A percentile compares a stretch with the other conserved stretches of the same genome.
These are phyloP conservation scores for Mactromeris polynyma DNA, from an alignment of 2,888 invertebrate species.

Conservation along the genomic window DNA sequence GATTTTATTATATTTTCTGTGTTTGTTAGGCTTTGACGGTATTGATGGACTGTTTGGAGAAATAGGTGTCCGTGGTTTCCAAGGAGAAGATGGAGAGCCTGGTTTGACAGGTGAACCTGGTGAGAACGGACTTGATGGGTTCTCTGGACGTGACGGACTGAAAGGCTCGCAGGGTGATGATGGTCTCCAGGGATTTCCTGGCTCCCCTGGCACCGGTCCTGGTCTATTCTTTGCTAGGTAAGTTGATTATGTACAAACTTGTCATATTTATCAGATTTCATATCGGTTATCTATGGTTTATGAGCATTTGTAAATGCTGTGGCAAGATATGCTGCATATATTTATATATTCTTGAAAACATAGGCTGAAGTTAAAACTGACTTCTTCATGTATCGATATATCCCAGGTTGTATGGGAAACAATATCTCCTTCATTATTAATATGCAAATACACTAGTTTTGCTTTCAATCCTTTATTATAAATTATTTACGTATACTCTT, in stretches of 20 bases:
- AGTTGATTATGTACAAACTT: slow-evolving; percentile 24
- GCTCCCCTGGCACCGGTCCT: slow-evolving; percentile 84
- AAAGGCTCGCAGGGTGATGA: slow-evolving; percentile 79
- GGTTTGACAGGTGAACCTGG: slow-evolving; percentile 48
- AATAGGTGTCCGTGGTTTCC: slow-evolving; percentile 64
- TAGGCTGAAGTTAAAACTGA: no score
- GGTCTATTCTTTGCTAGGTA: slow-evolving; percentile 85
- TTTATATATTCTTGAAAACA: no score
- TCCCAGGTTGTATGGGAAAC: no score
- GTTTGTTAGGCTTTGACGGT: slow-evolving; percentile 63
- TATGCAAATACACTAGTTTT: no score
- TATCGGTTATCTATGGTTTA: no score
- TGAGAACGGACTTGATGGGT: slow-evolving; percentile 59
- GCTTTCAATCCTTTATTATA: no score
- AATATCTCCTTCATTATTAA: no score
- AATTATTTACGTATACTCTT: no score
- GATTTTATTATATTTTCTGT: neutral
- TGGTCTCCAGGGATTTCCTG: slow-evolving; percentile 90
- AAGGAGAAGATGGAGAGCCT: slow-evolving; percentile 43
- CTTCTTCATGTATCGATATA: no score
- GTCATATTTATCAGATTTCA: no score
- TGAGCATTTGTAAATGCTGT: no score
- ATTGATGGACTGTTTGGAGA: slow-evolving; percentile 36
- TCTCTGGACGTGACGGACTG: slow-evolving; percentile 30
- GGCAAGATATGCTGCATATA: no score